Evolutionary conservation across 2,797 vertebrate species (phyloP).

Genomic region (Amblyopsis hoosieri): DNA sequence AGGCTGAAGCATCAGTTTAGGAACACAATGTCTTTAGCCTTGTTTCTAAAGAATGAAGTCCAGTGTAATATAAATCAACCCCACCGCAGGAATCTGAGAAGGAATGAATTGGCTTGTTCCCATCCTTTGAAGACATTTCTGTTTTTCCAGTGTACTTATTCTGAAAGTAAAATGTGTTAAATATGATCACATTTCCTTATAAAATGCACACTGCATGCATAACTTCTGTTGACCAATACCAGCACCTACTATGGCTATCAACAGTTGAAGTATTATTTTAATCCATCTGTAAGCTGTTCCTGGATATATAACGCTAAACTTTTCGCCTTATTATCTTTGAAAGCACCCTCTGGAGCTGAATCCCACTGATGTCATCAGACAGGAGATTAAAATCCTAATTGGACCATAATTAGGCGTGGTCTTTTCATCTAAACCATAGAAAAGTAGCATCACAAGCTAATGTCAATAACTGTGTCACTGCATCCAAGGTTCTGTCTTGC

Average conservation of each 20-base stretch:
- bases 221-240: neutral
- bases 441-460: slow-evolving; percentile 54
- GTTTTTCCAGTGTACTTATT: neutral
- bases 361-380: slow-evolving; percentile 42
- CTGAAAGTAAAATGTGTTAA: too few species aligned
- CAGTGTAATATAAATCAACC: too few species aligned
- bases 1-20: slow-evolving; percentile 33
- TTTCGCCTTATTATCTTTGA: slow-evolving; percentile 18
- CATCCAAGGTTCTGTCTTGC: slow-evolving; percentile 62
- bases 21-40: too few species aligned
- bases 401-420: slow-evolving; percentile 64
- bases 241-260: neutral
- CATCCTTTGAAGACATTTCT: slow-evolving; percentile 30
- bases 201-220: neutral
- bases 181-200: too few species aligned
- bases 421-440: slow-evolving; percentile 64
- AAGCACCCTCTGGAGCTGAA: slow-evolving; percentile 13
- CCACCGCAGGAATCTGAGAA: too few species aligned
- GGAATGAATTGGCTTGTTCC: too few species aligned
- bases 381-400: slow-evolving; percentile 64
- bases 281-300: slow-evolving; percentile 11
- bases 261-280: slow-evolving; percentile 10
- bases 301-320: slow-evolving; percentile 8
- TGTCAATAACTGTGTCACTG: slow-evolving; percentile 71
- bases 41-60: too few species aligned